Evolutionary conservation across 2,113 vertebrate genomes (phyloP).

Genomic region (Triplophysa tibetana): DNA sequence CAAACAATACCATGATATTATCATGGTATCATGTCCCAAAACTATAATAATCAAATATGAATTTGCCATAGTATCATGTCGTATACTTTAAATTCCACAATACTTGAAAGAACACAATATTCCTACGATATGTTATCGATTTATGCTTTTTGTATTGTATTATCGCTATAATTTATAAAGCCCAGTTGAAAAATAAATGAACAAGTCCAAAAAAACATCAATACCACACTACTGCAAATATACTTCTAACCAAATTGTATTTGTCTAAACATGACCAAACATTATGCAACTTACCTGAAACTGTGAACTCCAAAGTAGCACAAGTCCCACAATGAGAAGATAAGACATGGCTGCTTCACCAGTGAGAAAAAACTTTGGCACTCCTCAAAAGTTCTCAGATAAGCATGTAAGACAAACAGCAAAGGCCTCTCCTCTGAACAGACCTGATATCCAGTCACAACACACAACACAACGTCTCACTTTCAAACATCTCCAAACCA

Average conservation of each 20-base stretch:
- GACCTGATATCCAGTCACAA: background rate
- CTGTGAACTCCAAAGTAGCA: constrained; percentile 43
- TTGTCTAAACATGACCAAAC: too few species aligned
- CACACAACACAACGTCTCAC: background rate
- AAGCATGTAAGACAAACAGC: constrained; percentile 1
- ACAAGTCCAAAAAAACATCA: background rate
- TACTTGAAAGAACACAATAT: too few species aligned
- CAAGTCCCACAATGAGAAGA: constrained; percentile 46
- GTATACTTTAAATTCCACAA: too few species aligned
- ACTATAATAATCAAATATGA: too few species aligned
- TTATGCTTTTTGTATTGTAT: too few species aligned
- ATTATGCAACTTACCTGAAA: constrained; percentile 43
- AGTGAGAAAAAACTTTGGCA: background rate
- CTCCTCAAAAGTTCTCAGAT: constrained; percentile 34
- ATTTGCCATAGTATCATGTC: background rate
- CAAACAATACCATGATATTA: background rate
- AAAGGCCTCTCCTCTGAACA: background rate
- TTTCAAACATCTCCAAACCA: constrained; percentile 19
- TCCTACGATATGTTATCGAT: too few species aligned
- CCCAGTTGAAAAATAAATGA: too few species aligned
- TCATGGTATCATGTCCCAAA: too few species aligned
- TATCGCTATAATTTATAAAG: too few species aligned
- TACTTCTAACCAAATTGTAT: background rate
- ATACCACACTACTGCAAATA: background rate
- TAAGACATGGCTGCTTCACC: constrained; percentile 50